Evolutionary conservation across 2,113 vertebrate genomes (phyloP).

Genomic region (Eclectus roratus): DNA sequence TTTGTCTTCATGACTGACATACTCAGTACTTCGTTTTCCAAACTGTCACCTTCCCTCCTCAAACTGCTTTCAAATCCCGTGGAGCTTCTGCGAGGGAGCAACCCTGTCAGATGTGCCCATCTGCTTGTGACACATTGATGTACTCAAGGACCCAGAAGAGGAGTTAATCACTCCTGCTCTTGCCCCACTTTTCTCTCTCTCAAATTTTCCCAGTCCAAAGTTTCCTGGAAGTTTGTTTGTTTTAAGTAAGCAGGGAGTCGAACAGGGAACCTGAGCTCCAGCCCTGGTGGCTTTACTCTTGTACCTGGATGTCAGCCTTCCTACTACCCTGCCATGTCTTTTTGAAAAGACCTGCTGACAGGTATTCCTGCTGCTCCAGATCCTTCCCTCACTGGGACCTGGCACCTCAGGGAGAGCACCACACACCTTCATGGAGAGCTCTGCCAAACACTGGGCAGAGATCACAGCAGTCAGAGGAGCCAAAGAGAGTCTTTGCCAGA

Average conservation of each 20-base stretch:
- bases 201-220: background rate
- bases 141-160: background rate
- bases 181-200: background rate
- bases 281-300: background rate
- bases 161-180: background rate
- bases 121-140: background rate
- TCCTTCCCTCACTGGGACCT: rapidly evolving
- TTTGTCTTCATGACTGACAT: slow-evolving; percentile 11
- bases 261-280: background rate
- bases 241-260: background rate
- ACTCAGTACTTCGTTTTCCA: background rate
- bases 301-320: background rate
- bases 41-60: background rate
- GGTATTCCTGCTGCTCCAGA: background rate
- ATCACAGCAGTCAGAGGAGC: background rate
- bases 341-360: background rate
- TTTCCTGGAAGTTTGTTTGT: background rate
- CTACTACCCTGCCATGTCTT: background rate
- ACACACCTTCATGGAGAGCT: background rate
- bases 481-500: background rate
- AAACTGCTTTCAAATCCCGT: background rate
- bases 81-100: background rate
- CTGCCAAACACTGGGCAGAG: rapidly evolving
- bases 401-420: rapidly evolving
- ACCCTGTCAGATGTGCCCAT: background rate